Conservation (phyloP, 2,888 invertebrate genomes). For the Trisateles emortualis region DNA sequence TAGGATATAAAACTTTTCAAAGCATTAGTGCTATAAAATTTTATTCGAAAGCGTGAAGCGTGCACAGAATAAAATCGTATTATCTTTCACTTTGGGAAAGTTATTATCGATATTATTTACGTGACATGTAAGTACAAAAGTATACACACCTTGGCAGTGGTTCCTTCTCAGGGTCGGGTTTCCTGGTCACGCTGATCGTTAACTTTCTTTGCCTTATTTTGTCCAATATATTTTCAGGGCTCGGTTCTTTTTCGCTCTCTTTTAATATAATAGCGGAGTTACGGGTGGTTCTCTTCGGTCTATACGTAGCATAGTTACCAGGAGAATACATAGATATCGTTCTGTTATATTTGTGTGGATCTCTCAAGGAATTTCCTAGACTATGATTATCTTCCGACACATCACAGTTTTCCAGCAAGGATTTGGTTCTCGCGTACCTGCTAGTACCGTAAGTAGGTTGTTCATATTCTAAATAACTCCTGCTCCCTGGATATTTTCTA, state of each 20-base stretch:
- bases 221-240: slow-evolving; percentile 82
- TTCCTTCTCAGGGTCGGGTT: slow-evolving; percentile 78
- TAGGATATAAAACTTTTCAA: slow-evolving; percentile 66
- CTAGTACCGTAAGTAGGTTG: slow-evolving; percentile 76
- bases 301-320: slow-evolving; percentile 82
- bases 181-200: slow-evolving; percentile 81
- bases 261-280: slow-evolving; percentile 83
- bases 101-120: slow-evolving; percentile 82
- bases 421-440: slow-evolving; percentile 80
- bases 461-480: slow-evolving; percentile 78
- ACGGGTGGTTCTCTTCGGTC: slow-evolving; percentile 80
- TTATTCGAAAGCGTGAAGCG: slow-evolving; percentile 84
- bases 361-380: slow-evolving; percentile 64
- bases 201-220: slow-evolving; percentile 83
- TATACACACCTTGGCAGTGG: slow-evolving; percentile 82
- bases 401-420: slow-evolving; percentile 77
- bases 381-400: slow-evolving; percentile 67
- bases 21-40: slow-evolving; percentile 83
- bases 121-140: slow-evolving; percentile 69
- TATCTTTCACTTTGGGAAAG: slow-evolving; percentile 75
- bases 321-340: slow-evolving; percentile 83
- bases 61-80: slow-evolving; percentile 80
- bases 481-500: slow-evolving; percentile 73
- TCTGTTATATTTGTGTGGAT: slow-evolving; percentile 77
- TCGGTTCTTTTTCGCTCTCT: slow-evolving; percentile 82